Conservation (phyloP, 1,140 invertebrate species). For the Hetaerina americana region DNA sequence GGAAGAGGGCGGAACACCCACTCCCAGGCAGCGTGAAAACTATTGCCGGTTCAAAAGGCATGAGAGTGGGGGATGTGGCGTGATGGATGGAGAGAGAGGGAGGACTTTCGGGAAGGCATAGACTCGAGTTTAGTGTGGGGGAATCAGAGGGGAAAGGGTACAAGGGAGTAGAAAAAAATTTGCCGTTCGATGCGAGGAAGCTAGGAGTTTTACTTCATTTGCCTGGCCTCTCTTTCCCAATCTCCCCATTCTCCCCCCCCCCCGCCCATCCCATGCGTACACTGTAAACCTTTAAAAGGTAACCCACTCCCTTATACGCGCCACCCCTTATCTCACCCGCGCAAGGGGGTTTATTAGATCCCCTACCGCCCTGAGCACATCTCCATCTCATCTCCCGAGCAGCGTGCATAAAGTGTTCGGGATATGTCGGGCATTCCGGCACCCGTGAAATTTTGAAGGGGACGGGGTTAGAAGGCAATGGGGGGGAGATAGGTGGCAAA, state of each 20-base stretch:
- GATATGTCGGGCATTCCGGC: neutral
- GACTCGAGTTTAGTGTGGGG: no score
- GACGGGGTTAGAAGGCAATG: no score
- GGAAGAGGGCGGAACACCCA: neutral
- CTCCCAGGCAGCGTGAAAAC: neutral
- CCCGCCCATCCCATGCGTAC: neutral
- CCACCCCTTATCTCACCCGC: neutral
- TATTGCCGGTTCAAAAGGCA: neutral
- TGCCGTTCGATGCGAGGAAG: neutral
- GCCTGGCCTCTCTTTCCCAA: neutral
- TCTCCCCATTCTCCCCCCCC: neutral
- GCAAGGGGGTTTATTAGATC: neutral
- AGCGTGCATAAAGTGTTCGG: neutral
- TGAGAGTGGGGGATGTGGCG: neutral
- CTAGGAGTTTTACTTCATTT: neutral
- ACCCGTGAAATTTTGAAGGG: neutral
- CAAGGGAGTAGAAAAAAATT: neutral
- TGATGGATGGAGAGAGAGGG: no score
- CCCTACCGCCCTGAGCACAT: neutral
- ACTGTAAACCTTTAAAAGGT: neutral
- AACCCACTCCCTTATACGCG: neutral
- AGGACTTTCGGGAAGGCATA: no score
- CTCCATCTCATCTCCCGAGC: neutral
- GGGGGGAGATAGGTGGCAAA: no score
- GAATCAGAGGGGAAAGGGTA: no score